A percentile compares a stretch with the other conserved stretches of the same genome.
These are phyloP conservation scores for Creontiades dilutus DNA, from an alignment of 2,888 invertebrate genomes.

Conservation along the genomic window DNA sequence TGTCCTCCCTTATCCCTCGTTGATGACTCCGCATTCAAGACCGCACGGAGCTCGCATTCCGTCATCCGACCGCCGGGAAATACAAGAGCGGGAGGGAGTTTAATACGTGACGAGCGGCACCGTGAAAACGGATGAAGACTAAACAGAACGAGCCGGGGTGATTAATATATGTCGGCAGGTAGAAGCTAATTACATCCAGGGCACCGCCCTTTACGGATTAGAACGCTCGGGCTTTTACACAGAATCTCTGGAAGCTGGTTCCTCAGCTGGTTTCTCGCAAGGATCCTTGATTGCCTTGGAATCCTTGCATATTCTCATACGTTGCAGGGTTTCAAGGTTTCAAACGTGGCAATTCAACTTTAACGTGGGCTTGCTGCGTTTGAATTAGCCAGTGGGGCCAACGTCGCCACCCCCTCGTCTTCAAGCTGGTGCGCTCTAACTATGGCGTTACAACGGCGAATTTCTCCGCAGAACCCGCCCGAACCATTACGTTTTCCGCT, in stretches of 20 bases:
- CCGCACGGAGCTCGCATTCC: background rate
- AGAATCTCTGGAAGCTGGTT: background rate
- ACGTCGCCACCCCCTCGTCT: background rate
- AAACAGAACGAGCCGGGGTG: slow-evolving; percentile 11
- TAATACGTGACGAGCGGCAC: slow-evolving; percentile 7
- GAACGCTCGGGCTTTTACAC: background rate
- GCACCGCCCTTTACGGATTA: slow-evolving; percentile 31
- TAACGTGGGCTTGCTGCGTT: background rate
- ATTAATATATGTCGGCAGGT: slow-evolving; percentile 41
- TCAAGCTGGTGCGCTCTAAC: background rate
- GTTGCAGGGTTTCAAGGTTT: background rate
- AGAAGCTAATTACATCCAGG: slow-evolving; percentile 40
- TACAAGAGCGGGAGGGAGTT: background rate
- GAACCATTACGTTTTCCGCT: slow-evolving; percentile 9
- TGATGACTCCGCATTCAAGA: slow-evolving; percentile 23
- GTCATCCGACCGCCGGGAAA: background rate
- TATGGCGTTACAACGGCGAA: background rate
- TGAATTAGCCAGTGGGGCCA: slow-evolving; percentile 18
- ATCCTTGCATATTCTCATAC: slow-evolving; percentile 30
- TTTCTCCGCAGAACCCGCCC: background rate
- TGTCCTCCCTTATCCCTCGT: background rate
- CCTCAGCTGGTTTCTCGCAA: background rate
- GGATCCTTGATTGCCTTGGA: slow-evolving; percentile 30
- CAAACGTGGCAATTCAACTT: slow-evolving; percentile 6
- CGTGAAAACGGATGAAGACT: slow-evolving; percentile 32